Evolutionary conservation across 2,797 vertebrate genomes (phyloP), one percentile per base, ranked within the genome.

Genomic region (Australoheros facetus): DNA sequence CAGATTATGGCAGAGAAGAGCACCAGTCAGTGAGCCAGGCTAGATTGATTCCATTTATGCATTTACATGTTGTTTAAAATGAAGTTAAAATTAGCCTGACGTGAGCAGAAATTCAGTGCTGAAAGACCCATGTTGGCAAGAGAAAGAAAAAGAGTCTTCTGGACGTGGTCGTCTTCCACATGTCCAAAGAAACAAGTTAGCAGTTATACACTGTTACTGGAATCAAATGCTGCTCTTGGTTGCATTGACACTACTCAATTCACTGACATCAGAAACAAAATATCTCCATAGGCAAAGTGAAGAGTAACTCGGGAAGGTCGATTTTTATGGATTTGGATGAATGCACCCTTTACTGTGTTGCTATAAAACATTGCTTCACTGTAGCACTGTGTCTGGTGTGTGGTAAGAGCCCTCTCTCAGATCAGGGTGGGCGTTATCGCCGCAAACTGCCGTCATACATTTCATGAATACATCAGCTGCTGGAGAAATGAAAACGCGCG

Each of bases 381-480:
- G 58, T 59, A 45, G 75, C 76, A 30, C 56, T 75, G 80, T 54
- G 70, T 62, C 81, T 37, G 56, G 73, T 71, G n/a, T 37, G 58
- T 77, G 77, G 80, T 86, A 79, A 78, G 84, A 71, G 57, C 6
- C 55, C 57, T 82, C 76, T 78, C 56, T 21, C 66, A 23, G 23
- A 23, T 23, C 23, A 23, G 23, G 23, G 23, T 17, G 1, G 39
- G 55, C 10, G 23, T 86, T 79, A 86, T 87, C 83, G 48, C 55
- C 9, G 7, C 71, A 85, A 86, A 88, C 73, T 56, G 62, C 10
- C 0, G 3, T 4, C 1, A 62, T 77, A 79, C 79, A 55, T 85
- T 86, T 87, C 80, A 86, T 90, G 89, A 89, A 87, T 89, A 88
- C 71, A 74, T 91, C 89, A 90, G 85, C 72, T 73, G 1, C 58